Evolutionary conservation across 2,888 invertebrate species (phyloP).

Genomic region (Plebejus anna): DNA sequence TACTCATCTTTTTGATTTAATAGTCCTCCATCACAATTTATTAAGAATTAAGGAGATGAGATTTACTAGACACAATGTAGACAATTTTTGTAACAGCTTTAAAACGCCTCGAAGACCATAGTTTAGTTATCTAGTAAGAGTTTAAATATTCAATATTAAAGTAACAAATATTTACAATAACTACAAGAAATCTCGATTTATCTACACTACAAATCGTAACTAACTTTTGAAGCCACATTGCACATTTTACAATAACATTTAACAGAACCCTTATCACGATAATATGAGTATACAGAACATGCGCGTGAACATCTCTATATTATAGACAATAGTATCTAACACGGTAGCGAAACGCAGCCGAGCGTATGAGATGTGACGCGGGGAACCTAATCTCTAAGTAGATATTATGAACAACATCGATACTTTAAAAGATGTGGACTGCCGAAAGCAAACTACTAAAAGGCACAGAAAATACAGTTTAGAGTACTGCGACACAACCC

Average conservation of each 20-base stretch:
- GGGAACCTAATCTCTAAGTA: constrained; percentile 41
- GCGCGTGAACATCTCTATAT: constrained; percentile 11
- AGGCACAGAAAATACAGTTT: constrained; percentile 66
- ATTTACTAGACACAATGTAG: constrained; percentile 22
- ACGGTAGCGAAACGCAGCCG: constrained; percentile 35
- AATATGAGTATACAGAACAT: constrained; percentile 55
- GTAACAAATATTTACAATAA: constrained; percentile 61
- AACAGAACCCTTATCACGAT: constrained; percentile 47
- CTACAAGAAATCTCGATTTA: constrained; percentile 54
- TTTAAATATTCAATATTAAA: constrained; percentile 32
- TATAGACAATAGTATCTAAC: constrained; percentile 37
- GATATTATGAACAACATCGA: constrained; percentile 49
- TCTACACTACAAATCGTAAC: constrained; percentile 59
- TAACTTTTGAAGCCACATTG: constrained; percentile 61
- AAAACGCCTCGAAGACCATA: constrained; percentile 24
- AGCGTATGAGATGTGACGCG: constrained; percentile 37
- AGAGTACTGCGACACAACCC: constrained; percentile 61
- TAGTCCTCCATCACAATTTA: background rate
- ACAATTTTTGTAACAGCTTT: constrained; percentile 17
- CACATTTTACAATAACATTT: constrained; percentile 43
- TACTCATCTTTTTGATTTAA: background rate
- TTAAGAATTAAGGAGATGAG: background rate
- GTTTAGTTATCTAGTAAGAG: constrained; percentile 21
- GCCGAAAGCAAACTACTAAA: constrained; percentile 62
- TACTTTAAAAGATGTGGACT: constrained; percentile 52